Evolutionary conservation across 2,888 invertebrate genomes (phyloP), one percentile per base, ranked within the genome.

Genomic region (Aphidoletes aphidimyza): DNA sequence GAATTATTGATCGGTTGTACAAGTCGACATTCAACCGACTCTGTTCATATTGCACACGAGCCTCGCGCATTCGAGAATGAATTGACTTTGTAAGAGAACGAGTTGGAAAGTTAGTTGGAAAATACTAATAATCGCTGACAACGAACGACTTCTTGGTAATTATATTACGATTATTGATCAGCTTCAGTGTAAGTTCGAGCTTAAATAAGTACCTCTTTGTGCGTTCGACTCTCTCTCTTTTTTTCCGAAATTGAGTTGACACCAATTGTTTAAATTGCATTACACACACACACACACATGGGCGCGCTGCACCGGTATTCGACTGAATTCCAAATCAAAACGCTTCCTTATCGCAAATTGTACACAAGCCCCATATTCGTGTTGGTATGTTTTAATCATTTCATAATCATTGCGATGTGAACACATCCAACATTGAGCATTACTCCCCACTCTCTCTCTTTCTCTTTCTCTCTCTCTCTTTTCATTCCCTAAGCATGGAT

Each of bases 181-280:
- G 69, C 11, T 26, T n/a, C 2, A 69, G 69, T 69, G 69, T 69
- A 69, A 69, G 69, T 14, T 34, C 17, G 69, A n/a, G n/a, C n/a
- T n/a, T 69, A 34, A 69, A 69, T 69, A 69, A 69, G 69, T 69
- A 26, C 47, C 17, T 69, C 30, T 69, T 69, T 69, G 11, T 26
- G 14, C n/a, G 34, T 69, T 69, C 69, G 69, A n/a, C n/a, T n/a
- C n/a, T n/a, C n/a, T n/a, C n/a, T n/a, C n/a, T n/a, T n/a, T 69
- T 69, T 69, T 69, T 26, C n/a, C n/a, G n/a, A n/a, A n/a, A 69
- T 34, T 69, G 30, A 69, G 69, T 69, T 69, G 69, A 69, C 69
- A 69, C 69, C 69, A 69, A 69, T 69, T 69, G 26, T 69, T 69
- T 34, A 69, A 69, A 34, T 69, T 69, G 69, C 69, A 69, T 69